Base-by-base conservation (phyloP, 2,797 vertebrate genomes). In the Semotilus atromaculatus region DNA sequence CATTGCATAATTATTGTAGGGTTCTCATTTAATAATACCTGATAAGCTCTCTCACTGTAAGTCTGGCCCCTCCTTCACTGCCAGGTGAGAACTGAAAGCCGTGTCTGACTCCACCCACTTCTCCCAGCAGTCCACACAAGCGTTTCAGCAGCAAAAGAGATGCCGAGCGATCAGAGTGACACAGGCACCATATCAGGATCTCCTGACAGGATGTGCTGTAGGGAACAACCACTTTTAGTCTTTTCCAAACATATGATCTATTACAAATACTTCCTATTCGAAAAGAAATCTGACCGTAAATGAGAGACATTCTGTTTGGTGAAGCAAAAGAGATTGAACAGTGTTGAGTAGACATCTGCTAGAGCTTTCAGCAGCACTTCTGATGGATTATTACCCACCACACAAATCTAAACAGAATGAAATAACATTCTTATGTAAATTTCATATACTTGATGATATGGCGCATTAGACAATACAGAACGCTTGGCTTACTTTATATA, bases 261-360 rank as follows among this genome's bases (percentile, higher is more conserved):
- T 16, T 53, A 79, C 16, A 80, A 7, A 74, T 31, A 43, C n/a
- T 45, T 60, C 1, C n/a, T 16, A 64, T 45, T 19, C 14, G 0
- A 29, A 29, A 5, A 14, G 18, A 13, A 76, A 36, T 51, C 7
- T 73, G 91, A 99, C 98, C 98, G 97, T 87, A 98, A 89, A 89
- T 97, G 96, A 86, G 96, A 99, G 72, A 96, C 96, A 19, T 95
- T 97, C 90, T 96, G 95, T 90, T 95, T 96, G 88, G 97, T 96
- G 88, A 98, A 99, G 91, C 96, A 98, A 93, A 96, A 97, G 86
- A 99, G 94, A 43, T 90, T 93, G 89, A 99, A 98, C 90, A 99
- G 60, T 74, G 95, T 94, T 38, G 96, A 93, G 86, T 98, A 90
- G 36, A 95, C 93, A 0, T 94, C 90, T 86, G 92, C 88, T 0